Base-by-base conservation (phyloP, 2,797 vertebrate species). In the Epinephelus awoara region DNA sequence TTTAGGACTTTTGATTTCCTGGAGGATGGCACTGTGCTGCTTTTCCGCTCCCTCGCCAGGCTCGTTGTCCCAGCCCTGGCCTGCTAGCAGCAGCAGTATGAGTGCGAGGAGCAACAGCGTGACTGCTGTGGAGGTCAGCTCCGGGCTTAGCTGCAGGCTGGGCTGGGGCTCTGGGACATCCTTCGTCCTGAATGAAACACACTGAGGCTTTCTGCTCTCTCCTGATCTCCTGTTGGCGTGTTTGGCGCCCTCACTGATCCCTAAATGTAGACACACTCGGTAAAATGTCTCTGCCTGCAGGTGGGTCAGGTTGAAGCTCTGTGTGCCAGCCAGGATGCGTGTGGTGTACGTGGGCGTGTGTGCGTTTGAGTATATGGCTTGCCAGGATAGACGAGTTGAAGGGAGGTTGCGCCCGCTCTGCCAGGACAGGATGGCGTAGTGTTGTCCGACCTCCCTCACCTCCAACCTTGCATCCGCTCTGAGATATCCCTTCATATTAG, bases 371-470 rank as follows among this genome's bases (percentile, higher is more conserved):
- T 87, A 83, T 2, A 95, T 92, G 1, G 88, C 91, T 63, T 96
- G 96, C 98, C 98, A 99, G 47, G 96, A 97, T 3, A 99, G 94
- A 79, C 97, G 97, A 61, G 96, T 97, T 5, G 96, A 96, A 52
- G 97, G 81, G 2, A 97, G 90, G 81, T 97, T 99, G 88, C 92
- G 94, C 6, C 91, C 93, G 0, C 94, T 94, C n/a, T 94, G 94
- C 98, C 98, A 99, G 17, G 96, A 94, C 1, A 99, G 81, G 77
- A 98, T 92, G 38, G 97, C 93, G 10, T 95, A 96, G 58, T 96
- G 96, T 15, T 96, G 87, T 14, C 96, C 96, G 0, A 96, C 89
- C 1, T 98, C 96, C 5, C 85, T 94, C 52, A 97, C 94, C 72
- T 90, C 90, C 34, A 95, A 73, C 42, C 63, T 86, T 19, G 80